Evolutionary conservation across 2,888 invertebrate genomes (phyloP), one percentile per base, ranked within the genome.

Genomic region (Apotomis betuletana): DNA sequence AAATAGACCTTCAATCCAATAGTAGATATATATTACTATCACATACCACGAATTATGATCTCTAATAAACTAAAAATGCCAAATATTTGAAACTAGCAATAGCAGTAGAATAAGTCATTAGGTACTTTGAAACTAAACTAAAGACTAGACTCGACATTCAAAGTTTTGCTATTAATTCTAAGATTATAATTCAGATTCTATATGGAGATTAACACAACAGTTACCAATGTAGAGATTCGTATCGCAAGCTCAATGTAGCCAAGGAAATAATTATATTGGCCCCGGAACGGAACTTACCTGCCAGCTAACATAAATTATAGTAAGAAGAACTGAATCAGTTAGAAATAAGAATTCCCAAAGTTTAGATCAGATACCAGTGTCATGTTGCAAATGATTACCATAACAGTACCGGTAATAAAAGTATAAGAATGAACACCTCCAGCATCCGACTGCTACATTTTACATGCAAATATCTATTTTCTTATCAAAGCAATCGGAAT

Each of bases 291-390:
- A 9, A 41, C 46, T 54, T 65, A 70, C 59, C 59, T 65, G 38
- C 60, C 12, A n/a, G 49, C 27, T 8, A 61, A 27, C 36, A 52
- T 44, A 51, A 46, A 54, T 57, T 51, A 15, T 57, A 49, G 10
- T 54, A 59, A 10, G 49, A 57, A 49, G 54, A 70, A 51, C 57
- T 27, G 38, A 72, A 65, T 64, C 71, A 55, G 60, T 74, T 74
- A 70, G 67, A 74, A 79, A 82, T 76, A 80, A 79, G 79, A 83
- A 84, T 86, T 86, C 86, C 81, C 83, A 87, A 88, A 84, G 84
- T 83, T 81, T 80, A 87, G 90, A 92, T 92, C 92, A 87, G 91
- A 92, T 93, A 92, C 90, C 90, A 87, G 92, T 92, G 89, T 93
- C 92, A 88, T 86, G 86, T 92, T 92, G 88, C 92, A 83, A 76